Conservation (phyloP, 2,113 vertebrate genomes). For the Turdus rufiventris region DNA sequence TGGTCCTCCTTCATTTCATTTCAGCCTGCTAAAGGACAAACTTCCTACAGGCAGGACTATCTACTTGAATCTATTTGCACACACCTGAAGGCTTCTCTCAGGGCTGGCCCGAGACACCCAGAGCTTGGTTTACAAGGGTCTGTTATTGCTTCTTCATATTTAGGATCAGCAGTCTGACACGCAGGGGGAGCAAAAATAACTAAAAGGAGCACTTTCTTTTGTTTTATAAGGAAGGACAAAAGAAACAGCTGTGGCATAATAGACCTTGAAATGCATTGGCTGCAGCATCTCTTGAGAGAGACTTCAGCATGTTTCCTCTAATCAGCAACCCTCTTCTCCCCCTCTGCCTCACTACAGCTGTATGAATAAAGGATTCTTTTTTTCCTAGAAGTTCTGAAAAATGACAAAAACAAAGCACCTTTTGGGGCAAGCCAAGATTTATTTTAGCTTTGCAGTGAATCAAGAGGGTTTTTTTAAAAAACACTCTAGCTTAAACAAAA, state of each 20-base stretch:
- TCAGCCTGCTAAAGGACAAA: background rate
- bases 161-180: background rate
- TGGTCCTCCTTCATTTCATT: background rate
- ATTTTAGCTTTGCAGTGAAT: background rate
- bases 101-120: background rate
- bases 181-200: background rate
- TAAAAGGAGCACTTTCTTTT: background rate
- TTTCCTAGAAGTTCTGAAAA: background rate
- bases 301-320: background rate
- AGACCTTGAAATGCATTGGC: background rate
- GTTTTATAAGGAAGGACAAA: background rate
- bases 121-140: background rate
- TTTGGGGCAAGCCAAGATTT: background rate
- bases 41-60: background rate
- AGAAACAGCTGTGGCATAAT: background rate
- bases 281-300: background rate
- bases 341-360: background rate
- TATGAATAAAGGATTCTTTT: background rate
- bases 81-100: background rate
- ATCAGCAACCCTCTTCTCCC: background rate
- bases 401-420: background rate
- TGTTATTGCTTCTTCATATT: background rate
- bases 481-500: background rate
- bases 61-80: background rate
- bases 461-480: background rate